phyloP scores from a whole-genome alignment of 2,888 invertebrate genomes.

The Uropetala carovei region DNA sequence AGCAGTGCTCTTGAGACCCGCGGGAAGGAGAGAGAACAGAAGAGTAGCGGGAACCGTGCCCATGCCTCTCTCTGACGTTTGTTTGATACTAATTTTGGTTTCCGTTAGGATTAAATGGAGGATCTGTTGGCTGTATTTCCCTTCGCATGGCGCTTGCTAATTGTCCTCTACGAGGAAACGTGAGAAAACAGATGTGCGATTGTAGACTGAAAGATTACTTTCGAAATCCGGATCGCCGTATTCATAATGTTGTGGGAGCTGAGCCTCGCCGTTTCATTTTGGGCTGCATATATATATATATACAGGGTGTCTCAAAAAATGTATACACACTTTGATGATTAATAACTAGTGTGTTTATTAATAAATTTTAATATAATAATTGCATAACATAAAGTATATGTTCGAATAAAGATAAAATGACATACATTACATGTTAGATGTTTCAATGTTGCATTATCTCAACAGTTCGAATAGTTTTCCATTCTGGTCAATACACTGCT shows the following conservation, averaged over 20 bases:
- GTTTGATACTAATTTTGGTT: slow-evolving; percentile 13
- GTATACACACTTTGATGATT: too few relatives aligned
- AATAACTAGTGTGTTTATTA: too few relatives aligned
- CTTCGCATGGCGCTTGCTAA: slow-evolving; percentile 7
- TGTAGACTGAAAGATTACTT: not conserved
- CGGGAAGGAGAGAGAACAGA: not conserved
- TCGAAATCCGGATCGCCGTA: not conserved
- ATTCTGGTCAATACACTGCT: too few relatives aligned
- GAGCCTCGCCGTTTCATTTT: not conserved
- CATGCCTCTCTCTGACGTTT: not conserved
- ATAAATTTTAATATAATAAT: too few relatives aligned
- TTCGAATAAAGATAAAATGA: too few relatives aligned
- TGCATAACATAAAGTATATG: too few relatives aligned
- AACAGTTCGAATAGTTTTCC: too few relatives aligned
- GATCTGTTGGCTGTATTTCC: not conserved
- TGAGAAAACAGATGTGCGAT: not conserved
- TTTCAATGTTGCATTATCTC: too few relatives aligned
- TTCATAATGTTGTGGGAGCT: not conserved
- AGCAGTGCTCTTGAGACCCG: not conserved
- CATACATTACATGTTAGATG: too few relatives aligned
- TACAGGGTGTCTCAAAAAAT: too few relatives aligned
- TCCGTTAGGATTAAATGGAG: slow-evolving; percentile 25
- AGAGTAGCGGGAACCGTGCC: not conserved
- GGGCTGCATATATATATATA: not conserved
- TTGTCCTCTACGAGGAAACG: not conserved